phyloP scores from a whole-genome alignment of 2,888 invertebrate species.

The Operophtera brumata region DNA sequence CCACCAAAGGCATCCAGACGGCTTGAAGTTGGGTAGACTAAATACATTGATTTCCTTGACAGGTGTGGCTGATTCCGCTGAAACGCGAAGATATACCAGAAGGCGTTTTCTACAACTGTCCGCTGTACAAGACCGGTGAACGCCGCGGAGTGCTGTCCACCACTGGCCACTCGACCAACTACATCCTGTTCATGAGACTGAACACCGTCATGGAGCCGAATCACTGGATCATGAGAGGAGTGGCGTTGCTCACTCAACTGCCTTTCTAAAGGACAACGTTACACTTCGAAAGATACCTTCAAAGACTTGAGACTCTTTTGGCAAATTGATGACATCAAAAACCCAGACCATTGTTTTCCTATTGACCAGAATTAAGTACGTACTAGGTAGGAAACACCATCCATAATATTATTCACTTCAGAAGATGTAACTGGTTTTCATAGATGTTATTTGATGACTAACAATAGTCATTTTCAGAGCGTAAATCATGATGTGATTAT shows the following conservation, averaged over 20 bases:
- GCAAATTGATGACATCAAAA: too few species aligned
- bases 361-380: too few species aligned
- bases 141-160: slow-evolving; percentile 93
- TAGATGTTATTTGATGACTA: slow-evolving; percentile 9
- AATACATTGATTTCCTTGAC: slow-evolving; percentile 5
- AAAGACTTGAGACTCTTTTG: too few species aligned
- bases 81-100: slow-evolving; percentile 84
- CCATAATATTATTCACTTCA: too few species aligned
- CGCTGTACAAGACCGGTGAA: slow-evolving; percentile 95
- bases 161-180: slow-evolving; percentile 97
- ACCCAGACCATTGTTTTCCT: too few species aligned
- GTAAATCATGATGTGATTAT: too few species aligned
- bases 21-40: too few species aligned
- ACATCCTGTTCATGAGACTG: slow-evolving; percentile 91
- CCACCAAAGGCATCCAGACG: too few species aligned
- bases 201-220: slow-evolving; percentile 83
- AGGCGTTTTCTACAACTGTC: slow-evolving; percentile 87
- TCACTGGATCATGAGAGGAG: slow-evolving; percentile 95
- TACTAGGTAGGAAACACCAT: too few species aligned
- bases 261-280: slow-evolving; percentile 66
- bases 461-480: too few species aligned
- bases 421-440: too few species aligned
- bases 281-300: too few species aligned
- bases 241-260: slow-evolving; percentile 92
- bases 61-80: slow-evolving; percentile 92